These are phyloP conservation scores for Eutolmus rufibarbis DNA, from an alignment of 2,888 invertebrate genomes.

Conservation along the genomic window DNA sequence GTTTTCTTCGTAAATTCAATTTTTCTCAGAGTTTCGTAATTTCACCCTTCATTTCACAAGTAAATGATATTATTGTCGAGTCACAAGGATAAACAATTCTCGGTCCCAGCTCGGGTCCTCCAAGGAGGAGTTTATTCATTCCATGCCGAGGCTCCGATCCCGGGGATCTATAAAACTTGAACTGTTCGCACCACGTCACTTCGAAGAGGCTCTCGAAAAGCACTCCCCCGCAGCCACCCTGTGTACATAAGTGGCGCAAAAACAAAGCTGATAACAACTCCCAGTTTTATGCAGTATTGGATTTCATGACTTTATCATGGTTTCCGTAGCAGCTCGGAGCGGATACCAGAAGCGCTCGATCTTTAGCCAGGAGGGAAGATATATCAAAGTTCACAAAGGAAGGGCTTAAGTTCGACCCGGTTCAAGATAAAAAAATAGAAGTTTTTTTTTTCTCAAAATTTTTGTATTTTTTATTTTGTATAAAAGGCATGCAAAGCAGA, in stretches of 20 bases:
- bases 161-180: not conserved
- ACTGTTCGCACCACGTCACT: not conserved
- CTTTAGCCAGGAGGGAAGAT: not conserved
- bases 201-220: not conserved
- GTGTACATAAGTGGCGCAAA: not conserved
- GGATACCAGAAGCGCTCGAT: not conserved
- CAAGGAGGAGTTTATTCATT: not conserved
- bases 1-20: conserved; percentile 13
- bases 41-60: conserved; percentile 24
- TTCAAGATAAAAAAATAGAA: not conserved
- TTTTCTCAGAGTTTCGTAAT: conserved; percentile 3
- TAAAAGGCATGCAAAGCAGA: conserved; percentile 1
- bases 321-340: not conserved
- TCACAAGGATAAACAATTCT: not conserved
- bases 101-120: not conserved
- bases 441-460: not conserved
- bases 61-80: conserved; percentile 9
- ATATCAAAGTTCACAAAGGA: conserved; percentile 2
- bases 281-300: not conserved
- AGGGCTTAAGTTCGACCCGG: not conserved
- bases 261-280: conserved; percentile 4
- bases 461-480: not conserved
- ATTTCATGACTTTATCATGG: not conserved
- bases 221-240: not conserved
- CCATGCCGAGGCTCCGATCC: not conserved